Evolutionary conservation across 2,888 invertebrate genomes (phyloP), one percentile per base, ranked within the genome.

Genomic region (Eilema sororculum): DNA sequence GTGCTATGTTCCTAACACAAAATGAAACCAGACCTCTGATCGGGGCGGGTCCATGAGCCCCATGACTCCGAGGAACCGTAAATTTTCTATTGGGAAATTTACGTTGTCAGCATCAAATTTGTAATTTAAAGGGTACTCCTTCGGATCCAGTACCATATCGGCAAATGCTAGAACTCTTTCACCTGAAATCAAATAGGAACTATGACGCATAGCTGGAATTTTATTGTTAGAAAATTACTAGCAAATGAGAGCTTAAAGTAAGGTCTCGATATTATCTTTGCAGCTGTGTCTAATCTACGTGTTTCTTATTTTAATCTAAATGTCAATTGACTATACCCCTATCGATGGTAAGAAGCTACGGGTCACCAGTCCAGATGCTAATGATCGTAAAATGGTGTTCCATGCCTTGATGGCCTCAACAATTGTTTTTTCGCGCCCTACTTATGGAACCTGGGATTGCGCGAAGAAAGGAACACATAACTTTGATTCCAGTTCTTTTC

Each of bases 1-100:
- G 28, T 28, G 28, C 28, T 28, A 28, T 28, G 28, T 28, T 28
- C 28, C 28, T 28, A 2, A 28, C 28, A 4, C 28, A 58, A n/a
- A 62, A 30, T 13, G 9, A 22, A 6, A 20, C 74, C 71, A 72
- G 80, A 93, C 95, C 91, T 94, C 91, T 75, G 83, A 85, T 76
- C 95, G 87, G 10, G 99, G 99, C 70, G 99, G 99, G 96, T 99
- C 99, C 95, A 99, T 99, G 97, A 99, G 98, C 68, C 99, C 99
- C 97, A 99, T 98, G 4, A 99, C 96, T 67, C 99, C 99, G 73
- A 99, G 97, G 89, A 99, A 98, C 74, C 99, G 96, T 73, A 99
- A 96, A 79, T 97, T 97, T 59, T 97, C 97, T 69, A 98, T 93
- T 22, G 98, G 98, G 96, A 99, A 99, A 93, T 99, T 99, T 65